Evolutionary conservation across 2,888 invertebrate genomes (phyloP).

Genomic region (Melinaea marsaeus): DNA sequence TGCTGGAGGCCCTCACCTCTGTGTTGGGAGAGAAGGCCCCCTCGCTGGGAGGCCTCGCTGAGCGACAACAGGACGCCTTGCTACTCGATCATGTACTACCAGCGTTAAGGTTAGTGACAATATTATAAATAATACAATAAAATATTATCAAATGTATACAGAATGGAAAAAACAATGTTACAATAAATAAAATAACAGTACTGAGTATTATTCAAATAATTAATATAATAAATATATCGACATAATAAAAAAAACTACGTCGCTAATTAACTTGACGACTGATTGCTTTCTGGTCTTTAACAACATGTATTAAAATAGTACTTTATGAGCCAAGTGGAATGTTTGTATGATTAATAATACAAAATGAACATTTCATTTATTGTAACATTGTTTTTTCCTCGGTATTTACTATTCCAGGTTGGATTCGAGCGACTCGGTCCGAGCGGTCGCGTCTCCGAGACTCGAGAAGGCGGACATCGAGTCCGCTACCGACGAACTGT

Average conservation of each 20-base stretch:
- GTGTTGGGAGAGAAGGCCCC: conserved; percentile 86
- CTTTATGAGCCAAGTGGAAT: too few species aligned
- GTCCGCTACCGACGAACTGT: conserved; percentile 63
- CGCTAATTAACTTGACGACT: too few species aligned
- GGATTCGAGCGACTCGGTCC: conserved; percentile 63
- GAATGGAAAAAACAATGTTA: too few species aligned
- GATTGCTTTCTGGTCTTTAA: too few species aligned
- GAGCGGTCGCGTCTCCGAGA: conserved; percentile 66
- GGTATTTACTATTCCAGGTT: conserved; percentile 41
- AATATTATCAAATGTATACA: not conserved
- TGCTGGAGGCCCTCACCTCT: conserved; percentile 92
- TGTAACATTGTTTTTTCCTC: too few species aligned
- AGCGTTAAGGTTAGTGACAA: conserved; percentile 55
- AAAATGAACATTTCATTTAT: too few species aligned
- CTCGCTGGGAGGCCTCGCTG: conserved; percentile 40
- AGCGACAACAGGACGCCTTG: conserved; percentile 55
- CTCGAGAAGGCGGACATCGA: conserved; percentile 68
- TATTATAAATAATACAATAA: not conserved
- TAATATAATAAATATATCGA: too few species aligned
- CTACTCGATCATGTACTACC: conserved; percentile 68
- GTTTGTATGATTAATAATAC: too few species aligned
- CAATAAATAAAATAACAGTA: too few species aligned
- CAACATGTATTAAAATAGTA: too few species aligned
- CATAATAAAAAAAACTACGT: too few species aligned
- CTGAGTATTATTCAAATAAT: too few species aligned